Conservation (phyloP, 2,113 vertebrate genomes). For the Carettochelys insculpta region DNA sequence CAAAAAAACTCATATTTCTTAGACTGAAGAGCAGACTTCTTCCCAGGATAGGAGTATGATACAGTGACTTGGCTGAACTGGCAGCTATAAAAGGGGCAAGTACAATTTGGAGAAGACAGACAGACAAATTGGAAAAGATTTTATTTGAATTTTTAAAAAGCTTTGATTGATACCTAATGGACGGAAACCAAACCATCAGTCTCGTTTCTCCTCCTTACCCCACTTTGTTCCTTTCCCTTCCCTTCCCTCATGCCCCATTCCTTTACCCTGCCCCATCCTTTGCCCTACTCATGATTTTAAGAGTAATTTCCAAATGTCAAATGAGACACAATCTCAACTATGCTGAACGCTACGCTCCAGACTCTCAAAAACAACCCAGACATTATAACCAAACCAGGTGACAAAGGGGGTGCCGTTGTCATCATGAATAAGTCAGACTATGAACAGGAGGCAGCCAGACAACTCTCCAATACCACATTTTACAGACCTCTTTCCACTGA, state of each 20-base stretch:
- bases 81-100: neutral
- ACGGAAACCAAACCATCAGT: neutral
- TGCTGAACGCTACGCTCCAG: too few species aligned
- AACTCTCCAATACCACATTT: too few species aligned
- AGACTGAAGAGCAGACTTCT: neutral
- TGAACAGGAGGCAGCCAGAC: too few species aligned
- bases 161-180: neutral
- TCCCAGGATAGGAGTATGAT: neutral
- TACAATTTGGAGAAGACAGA: neutral
- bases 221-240: neutral
- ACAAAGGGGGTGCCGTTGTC: too few species aligned
- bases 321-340: too few species aligned
- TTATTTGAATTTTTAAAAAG: neutral
- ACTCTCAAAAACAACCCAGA: too few species aligned
- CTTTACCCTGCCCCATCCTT: neutral
- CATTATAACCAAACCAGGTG: too few species aligned
- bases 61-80: neutral
- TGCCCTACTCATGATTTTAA: neutral
- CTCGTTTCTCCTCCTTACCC: neutral
- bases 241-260: neutral
- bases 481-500: too few species aligned
- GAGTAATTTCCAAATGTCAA: too few species aligned
- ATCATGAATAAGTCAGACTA: too few species aligned
- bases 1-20: neutral
- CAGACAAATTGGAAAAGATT: neutral